Conservation (phyloP, 2,113 vertebrate genomes). For the Mormyrus lacerda region DNA sequence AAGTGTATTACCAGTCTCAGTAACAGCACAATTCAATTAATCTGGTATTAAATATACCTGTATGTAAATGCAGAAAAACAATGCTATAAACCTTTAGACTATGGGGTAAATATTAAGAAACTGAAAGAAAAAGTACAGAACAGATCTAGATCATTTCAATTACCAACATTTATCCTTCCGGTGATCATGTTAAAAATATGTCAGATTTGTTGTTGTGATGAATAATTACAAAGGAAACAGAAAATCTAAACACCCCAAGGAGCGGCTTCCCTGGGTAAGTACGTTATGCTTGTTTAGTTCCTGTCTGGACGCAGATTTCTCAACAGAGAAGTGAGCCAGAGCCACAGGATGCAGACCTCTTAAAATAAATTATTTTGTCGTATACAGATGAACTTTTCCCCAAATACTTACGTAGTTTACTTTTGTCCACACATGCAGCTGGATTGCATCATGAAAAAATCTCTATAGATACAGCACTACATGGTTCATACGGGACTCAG, state of each 20-base stretch:
- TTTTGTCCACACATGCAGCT: background rate
- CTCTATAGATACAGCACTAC: background rate
- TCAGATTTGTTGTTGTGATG: background rate
- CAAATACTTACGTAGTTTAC: background rate
- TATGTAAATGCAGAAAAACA: background rate
- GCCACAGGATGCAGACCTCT: background rate
- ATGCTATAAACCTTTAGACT: background rate
- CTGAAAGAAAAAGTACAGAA: background rate
- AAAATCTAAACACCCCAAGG: slow-evolving; percentile 11
- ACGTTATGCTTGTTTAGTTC: background rate
- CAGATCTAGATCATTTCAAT: background rate
- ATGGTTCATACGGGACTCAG: background rate
- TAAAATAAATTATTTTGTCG: background rate
- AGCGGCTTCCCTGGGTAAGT: background rate
- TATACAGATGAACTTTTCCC: background rate
- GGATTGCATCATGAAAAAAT: background rate
- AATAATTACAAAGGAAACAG: slow-evolving; percentile 14
- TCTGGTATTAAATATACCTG: background rate
- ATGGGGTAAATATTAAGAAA: background rate
- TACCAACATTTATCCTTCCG: background rate
- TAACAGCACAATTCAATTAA: background rate
- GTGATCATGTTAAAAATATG: background rate
- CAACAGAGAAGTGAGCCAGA: background rate
- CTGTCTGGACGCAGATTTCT: background rate
- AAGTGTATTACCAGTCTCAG: background rate